A percentile compares a stretch with the other conserved stretches of the same genome.
Evolutionary conservation across 2,888 invertebrate genomes (phyloP).

Genomic region (Beris chalybata): DNA sequence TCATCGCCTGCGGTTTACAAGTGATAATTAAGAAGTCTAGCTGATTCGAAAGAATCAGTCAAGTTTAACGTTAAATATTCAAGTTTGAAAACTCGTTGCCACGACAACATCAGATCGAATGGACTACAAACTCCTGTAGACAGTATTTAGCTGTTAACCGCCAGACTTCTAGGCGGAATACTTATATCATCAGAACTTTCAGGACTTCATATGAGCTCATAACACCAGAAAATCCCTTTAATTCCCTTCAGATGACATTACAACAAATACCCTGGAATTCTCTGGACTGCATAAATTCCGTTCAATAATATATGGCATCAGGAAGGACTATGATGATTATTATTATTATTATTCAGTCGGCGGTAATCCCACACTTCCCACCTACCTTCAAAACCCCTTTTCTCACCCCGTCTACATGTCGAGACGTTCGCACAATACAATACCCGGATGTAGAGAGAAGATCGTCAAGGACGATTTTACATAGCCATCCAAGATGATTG

Average conservation of each 20-base stretch:
- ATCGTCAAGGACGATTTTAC: slow-evolving; percentile 5
- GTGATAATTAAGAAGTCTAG: slow-evolving; percentile 37
- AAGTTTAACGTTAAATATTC: slow-evolving; percentile 12
- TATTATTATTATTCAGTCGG: slow-evolving; percentile 26
- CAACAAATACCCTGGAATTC: slow-evolving; percentile 20
- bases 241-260: slow-evolving; percentile 33
- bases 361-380: neutral
- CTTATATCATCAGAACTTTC: slow-evolving; percentile 18
- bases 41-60: slow-evolving; percentile 35
- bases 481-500: slow-evolving; percentile 28
- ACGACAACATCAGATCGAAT: neutral
- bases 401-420: neutral
- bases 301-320: slow-evolving; percentile 4
- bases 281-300: slow-evolving; percentile 6
- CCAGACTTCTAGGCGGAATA: neutral
- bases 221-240: slow-evolving; percentile 36
- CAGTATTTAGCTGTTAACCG: neutral
- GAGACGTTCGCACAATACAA: neutral
- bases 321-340: slow-evolving; percentile 18
- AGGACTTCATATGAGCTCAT: slow-evolving; percentile 25
- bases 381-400: slow-evolving; percentile 4
- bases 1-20: slow-evolving; percentile 33
- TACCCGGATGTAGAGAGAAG: neutral
- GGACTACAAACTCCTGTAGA: slow-evolving; percentile 12
- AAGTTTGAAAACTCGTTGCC: neutral